Percentiles rank a stretch among this genome's conserved stretches.
Evolutionary conservation across 2,888 invertebrate genomes (phyloP).

Genomic region (Drosophila macrospina): DNA sequence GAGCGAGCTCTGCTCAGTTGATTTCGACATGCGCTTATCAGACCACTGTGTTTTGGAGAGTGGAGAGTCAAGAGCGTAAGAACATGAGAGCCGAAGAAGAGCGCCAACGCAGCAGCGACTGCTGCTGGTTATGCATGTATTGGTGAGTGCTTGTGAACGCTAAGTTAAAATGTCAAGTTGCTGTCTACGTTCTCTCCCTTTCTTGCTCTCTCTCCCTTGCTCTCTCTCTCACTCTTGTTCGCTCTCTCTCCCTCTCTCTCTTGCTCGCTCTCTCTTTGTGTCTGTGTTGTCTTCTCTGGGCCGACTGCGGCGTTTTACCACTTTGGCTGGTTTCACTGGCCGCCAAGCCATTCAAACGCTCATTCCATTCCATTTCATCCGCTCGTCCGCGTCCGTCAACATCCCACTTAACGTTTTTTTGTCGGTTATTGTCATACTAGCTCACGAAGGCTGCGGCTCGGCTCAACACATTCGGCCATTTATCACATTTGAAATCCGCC

Average conservation of each 20-base stretch:
- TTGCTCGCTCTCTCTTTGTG: conserved; percentile 28
- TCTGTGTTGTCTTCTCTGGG: conserved; percentile 46
- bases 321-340: conserved; percentile 59
- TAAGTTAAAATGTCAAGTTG: conserved; percentile 72
- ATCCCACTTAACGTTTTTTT: conserved; percentile 75
- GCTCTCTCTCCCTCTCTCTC: conserved; percentile 22
- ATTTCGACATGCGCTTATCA: conserved; percentile 66
- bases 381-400: conserved; percentile 82
- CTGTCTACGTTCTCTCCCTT: conserved; percentile 25
- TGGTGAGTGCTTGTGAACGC: conserved; percentile 29
- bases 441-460: conserved; percentile 49
- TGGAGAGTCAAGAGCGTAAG: conserved; percentile 45
- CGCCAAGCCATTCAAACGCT: conserved; percentile 71
- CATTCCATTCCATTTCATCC: conserved; percentile 80
- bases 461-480: conserved; percentile 39
- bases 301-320: conserved; percentile 66
- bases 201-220: conserved; percentile 4
- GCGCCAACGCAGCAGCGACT: conserved; percentile 67
- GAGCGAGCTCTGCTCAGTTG: conserved; percentile 47
- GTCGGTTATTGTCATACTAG: conserved; percentile 28
- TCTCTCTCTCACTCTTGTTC: conserved; percentile 22
- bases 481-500: conserved; percentile 70
- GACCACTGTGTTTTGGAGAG: conserved; percentile 36
- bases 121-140: conserved; percentile 22
- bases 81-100: conserved; percentile 47